These are phyloP conservation scores for Ooceraea biroi DNA, from an alignment of 1,140 invertebrate genomes.

Conservation along the genomic window DNA sequence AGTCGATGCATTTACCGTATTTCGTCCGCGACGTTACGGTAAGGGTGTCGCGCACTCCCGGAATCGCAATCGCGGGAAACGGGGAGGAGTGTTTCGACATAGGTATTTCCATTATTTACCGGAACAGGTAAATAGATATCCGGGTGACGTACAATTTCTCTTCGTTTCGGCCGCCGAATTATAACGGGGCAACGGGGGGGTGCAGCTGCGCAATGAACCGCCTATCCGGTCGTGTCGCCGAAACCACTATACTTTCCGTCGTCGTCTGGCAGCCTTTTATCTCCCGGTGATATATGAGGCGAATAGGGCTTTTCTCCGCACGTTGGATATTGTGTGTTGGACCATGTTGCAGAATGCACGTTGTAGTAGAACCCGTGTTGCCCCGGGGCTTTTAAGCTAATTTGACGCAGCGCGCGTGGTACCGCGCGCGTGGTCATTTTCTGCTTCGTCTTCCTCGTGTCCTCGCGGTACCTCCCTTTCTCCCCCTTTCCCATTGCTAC, in stretches of 20 bases:
- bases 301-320: conserved; percentile 47
- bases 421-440: conserved; percentile 7
- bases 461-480: not conserved
- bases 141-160: conserved; percentile 57
- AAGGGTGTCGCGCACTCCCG: not conserved
- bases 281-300: conserved; percentile 73
- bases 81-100: not conserved
- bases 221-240: conserved; percentile 66
- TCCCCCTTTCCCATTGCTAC: not conserved
- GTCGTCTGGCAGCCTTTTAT: conserved; percentile 72
- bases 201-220: conserved; percentile 62
- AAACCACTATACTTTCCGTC: conserved; percentile 74
- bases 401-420: conserved; percentile 46
- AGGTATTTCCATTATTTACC: conserved; percentile 42
- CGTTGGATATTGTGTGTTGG: conserved; percentile 22
- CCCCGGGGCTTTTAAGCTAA: conserved; percentile 73
- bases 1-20: too few relatives aligned
- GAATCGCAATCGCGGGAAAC: too few relatives aligned
- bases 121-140: conserved; percentile 42
- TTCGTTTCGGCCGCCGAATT: conserved; percentile 59
- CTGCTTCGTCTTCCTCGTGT: conserved; percentile 26
- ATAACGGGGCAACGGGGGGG: conserved; percentile 45
- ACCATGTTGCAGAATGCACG: conserved; percentile 31
- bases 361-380: conserved; percentile 21
- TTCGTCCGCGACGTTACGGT: not conserved